Conservation (phyloP, 2,797 vertebrate species). For the Pseudopleuronectes americanus region DNA sequence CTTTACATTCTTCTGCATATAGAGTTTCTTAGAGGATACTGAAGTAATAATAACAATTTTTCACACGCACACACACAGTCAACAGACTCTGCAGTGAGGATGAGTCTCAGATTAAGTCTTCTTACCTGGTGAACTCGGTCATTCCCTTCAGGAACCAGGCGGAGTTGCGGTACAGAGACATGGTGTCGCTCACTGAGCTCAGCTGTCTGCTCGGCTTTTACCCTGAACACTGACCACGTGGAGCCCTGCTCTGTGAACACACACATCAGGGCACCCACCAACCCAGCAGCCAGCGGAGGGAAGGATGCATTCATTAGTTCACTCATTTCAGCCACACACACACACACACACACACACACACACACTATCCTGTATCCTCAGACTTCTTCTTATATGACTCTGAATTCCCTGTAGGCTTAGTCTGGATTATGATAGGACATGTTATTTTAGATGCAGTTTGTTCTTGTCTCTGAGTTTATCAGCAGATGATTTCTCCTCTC, state of each 20-base stretch:
- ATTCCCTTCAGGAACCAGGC: conserved; percentile 83
- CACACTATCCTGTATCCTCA: too few relatives aligned
- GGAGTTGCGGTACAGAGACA: conserved; percentile 87
- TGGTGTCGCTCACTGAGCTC: conserved; percentile 55
- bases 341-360: too few relatives aligned
- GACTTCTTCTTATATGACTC: too few relatives aligned
- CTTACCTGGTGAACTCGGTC: conserved; percentile 86
- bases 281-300: conserved; percentile 35
- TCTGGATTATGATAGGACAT: too few relatives aligned
- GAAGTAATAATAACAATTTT: background rate
- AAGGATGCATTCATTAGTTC: background rate
- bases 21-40: background rate
- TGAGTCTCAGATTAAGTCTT: background rate
- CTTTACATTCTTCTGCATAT: too few relatives aligned
- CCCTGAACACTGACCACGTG: conserved; percentile 71
- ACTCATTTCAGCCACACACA: too few relatives aligned
- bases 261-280: too few relatives aligned
- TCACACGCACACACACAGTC: background rate
- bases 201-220: conserved; percentile 67
- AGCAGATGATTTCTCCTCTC: too few relatives aligned
- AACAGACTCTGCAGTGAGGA: background rate
- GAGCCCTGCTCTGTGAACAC: conserved; percentile 5
- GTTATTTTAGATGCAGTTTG: too few relatives aligned
- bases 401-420: too few relatives aligned
- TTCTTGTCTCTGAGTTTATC: too few relatives aligned